phyloP scores from a whole-genome alignment of 2,797 vertebrate species.

The Gymnoscopelus microlampas region DNA sequence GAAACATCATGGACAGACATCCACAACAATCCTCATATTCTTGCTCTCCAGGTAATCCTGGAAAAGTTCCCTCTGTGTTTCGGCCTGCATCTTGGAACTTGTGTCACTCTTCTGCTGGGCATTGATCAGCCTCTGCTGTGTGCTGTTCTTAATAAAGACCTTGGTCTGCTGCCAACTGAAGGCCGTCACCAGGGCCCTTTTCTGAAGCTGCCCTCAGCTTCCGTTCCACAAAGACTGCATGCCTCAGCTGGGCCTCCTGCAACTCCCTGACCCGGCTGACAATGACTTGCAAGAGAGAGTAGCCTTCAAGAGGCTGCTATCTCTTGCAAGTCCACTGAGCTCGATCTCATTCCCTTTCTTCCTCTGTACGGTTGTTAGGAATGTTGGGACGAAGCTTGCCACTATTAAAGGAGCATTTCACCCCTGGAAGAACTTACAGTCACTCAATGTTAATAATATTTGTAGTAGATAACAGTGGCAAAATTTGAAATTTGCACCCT shows the following conservation, averaged over 20 bases:
- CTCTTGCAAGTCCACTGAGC: conserved; percentile 20
- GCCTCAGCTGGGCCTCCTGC: conserved; percentile 53
- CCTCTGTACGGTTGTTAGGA: conserved; percentile 29
- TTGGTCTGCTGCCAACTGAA: conserved; percentile 55
- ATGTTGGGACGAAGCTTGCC: conserved; percentile 29
- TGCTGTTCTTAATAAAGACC: conserved; percentile 56
- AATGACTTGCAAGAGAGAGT: conserved; percentile 36
- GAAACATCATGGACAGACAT: background rate
- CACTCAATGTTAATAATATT: too few relatives aligned
- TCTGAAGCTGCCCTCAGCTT: conserved; percentile 52
- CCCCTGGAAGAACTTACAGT: too few relatives aligned
- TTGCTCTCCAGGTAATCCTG: conserved; percentile 17
- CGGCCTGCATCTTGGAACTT: conserved; percentile 31
- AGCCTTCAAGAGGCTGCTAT: background rate
- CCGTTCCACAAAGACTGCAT: conserved; percentile 54
- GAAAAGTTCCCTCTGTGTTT: conserved; percentile 39
- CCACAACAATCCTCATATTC: conserved; percentile 13
- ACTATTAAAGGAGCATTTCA: conserved; percentile 10
- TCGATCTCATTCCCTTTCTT: conserved; percentile 33
- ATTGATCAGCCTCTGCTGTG: conserved; percentile 22
- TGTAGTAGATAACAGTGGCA: too few relatives aligned
- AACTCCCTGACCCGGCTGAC: conserved; percentile 42
- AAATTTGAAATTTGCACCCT: too few relatives aligned
- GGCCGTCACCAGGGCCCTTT: conserved; percentile 44
- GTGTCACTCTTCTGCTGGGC: conserved; percentile 32